These are phyloP conservation scores for Parazoanthus darwini DNA, from an alignment of 92 coral and sea anemone genomes.

Conservation along the genomic window DNA sequence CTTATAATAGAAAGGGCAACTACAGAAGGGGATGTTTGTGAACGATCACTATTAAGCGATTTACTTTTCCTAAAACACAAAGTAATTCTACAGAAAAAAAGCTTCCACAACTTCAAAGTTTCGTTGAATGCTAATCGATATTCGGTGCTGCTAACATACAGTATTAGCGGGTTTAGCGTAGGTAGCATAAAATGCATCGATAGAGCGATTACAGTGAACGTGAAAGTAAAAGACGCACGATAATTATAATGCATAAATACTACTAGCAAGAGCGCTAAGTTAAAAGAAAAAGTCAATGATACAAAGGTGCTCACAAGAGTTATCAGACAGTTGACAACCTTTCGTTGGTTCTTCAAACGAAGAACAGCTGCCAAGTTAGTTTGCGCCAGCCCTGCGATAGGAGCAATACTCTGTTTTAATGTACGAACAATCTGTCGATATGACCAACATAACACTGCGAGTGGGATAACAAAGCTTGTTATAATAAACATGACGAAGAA, in stretches of 20 bases:
- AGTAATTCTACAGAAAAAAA: not conserved
- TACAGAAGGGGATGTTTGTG: not conserved
- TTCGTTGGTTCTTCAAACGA: not conserved
- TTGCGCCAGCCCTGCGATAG: not conserved
- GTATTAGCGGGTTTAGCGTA: not conserved
- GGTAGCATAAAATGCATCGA: not conserved
- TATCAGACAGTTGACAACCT: not conserved
- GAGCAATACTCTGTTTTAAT: not conserved
- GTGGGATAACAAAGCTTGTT: not conserved
- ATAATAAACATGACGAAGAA: not conserved
- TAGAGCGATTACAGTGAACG: not conserved
- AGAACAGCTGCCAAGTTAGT: not conserved
- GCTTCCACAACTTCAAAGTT: not conserved
- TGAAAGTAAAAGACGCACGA: not conserved
- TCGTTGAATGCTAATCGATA: constrained; percentile 11
- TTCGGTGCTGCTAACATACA: constrained; percentile 11
- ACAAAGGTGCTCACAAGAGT: constrained; percentile 3
- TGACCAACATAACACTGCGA: not conserved
- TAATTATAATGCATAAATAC: too few species aligned
- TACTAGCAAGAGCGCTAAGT: too few species aligned
- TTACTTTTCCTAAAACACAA: not conserved
- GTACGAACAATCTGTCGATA: not conserved
- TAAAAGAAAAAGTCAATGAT: not conserved
- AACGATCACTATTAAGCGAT: not conserved
- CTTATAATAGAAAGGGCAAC: not conserved